Conservation (phyloP, 2,113 vertebrate species). For the Desmodus rotundus region DNA sequence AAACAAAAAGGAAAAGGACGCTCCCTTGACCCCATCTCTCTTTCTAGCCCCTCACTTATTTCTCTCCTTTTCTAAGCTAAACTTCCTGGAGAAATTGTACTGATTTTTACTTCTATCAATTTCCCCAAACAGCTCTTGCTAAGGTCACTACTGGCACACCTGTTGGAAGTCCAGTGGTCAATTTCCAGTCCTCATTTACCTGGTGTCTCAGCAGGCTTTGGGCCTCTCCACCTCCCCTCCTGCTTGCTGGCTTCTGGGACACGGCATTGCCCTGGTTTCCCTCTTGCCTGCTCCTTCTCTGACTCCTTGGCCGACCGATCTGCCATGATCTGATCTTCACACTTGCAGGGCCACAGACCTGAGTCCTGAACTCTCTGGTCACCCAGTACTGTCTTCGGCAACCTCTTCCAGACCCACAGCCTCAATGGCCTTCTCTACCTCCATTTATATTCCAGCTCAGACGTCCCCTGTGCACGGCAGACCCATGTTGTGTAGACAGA, state of each 20-base stretch:
- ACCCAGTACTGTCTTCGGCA: background rate
- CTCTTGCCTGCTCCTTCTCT: background rate
- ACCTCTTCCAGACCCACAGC: background rate
- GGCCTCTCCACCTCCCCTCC: background rate
- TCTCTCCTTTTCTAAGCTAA: background rate
- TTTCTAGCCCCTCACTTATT: background rate
- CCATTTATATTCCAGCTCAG: no score
- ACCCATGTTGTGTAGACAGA: background rate
- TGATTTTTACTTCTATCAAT: background rate
- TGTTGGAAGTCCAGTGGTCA: fast-evolving
- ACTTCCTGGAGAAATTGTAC: background rate
- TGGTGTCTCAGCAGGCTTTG: background rate
- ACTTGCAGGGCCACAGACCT: background rate
- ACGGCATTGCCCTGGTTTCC: background rate
- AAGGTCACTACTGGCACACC: no score
- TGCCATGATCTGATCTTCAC: background rate
- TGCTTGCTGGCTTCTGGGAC: background rate
- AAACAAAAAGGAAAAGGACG: background rate
- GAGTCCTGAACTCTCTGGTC: background rate
- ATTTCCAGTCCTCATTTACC: background rate
- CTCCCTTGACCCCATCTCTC: background rate
- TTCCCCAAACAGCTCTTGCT: background rate
- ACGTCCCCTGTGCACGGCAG: fast-evolving
- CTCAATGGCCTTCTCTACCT: background rate
- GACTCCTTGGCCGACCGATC: background rate